Evolutionary conservation across 1,140 invertebrate species (phyloP).

Genomic region (Panonychus citri): DNA sequence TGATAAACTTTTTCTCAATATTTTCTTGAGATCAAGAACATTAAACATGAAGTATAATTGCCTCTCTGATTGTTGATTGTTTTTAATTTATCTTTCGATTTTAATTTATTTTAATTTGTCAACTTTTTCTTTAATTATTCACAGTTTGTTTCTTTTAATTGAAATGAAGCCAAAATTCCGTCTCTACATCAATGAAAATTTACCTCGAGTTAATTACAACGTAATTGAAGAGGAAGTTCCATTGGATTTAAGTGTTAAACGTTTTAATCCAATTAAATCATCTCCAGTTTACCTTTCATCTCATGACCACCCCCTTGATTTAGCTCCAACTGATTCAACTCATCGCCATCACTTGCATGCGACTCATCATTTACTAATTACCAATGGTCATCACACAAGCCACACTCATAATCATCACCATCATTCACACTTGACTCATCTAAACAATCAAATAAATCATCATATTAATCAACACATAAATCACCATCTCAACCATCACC

Average conservation of each 20-base stretch:
- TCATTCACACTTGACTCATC: neutral
- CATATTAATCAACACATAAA: no score
- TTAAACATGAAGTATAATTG: no score
- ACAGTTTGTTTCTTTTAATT: no score
- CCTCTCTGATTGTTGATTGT: no score
- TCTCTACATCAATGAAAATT: neutral
- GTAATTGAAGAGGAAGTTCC: neutral
- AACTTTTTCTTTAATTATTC: no score
- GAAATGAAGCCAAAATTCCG: neutral
- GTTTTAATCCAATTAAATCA: neutral
- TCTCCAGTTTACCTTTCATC: neutral
- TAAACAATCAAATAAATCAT: no score
- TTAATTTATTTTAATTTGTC: no score
- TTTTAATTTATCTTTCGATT: no score
- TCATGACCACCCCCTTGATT: neutral
- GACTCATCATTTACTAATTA: neutral
- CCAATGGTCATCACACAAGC: neutral
- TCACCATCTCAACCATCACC: no score
- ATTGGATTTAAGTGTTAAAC: conserved; percentile 2
- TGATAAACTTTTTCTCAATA: no score
- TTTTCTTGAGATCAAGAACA: no score
- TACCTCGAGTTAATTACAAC: neutral
- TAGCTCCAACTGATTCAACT: neutral
- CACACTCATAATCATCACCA: neutral
- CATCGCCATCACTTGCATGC: neutral